Conservation (phyloP, 2,888 invertebrate genomes). For the Ophion obscuratus region DNA sequence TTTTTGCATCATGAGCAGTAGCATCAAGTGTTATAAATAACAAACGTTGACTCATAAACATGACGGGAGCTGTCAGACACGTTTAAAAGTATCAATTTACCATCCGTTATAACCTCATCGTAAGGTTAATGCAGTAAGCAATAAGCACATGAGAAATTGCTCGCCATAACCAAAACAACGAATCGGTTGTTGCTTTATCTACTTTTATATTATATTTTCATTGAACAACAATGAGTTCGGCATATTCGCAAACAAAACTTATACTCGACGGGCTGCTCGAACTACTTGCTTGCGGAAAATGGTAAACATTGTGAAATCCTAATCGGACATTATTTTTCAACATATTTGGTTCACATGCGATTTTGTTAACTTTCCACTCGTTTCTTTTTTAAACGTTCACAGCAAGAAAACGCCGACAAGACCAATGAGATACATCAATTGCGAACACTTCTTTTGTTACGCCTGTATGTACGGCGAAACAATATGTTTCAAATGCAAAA, state of each 20-base stretch:
- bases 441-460: conserved; percentile 76
- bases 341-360: background rate
- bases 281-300: conserved; percentile 71
- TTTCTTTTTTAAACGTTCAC: background rate
- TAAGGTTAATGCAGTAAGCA: background rate
- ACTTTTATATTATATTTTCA: background rate
- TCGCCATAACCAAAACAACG: conserved; percentile 28
- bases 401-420: conserved; percentile 55
- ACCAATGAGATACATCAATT: conserved; percentile 70
- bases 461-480: conserved; percentile 65
- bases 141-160: background rate
- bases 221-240: conserved; percentile 68
- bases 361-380: background rate
- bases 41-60: background rate
- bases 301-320: conserved; percentile 68
- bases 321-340: conserved; percentile 14
- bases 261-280: conserved; percentile 70
- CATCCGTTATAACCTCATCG: background rate
- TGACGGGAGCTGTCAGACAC: background rate
- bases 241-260: conserved; percentile 69
- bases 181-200: background rate
- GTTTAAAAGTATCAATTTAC: background rate
- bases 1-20: background rate
- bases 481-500: conserved; percentile 70
- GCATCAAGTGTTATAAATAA: background rate